phyloP scores from a whole-genome alignment of 2,797 vertebrate species.

The Bradypodion pumilum region DNA sequence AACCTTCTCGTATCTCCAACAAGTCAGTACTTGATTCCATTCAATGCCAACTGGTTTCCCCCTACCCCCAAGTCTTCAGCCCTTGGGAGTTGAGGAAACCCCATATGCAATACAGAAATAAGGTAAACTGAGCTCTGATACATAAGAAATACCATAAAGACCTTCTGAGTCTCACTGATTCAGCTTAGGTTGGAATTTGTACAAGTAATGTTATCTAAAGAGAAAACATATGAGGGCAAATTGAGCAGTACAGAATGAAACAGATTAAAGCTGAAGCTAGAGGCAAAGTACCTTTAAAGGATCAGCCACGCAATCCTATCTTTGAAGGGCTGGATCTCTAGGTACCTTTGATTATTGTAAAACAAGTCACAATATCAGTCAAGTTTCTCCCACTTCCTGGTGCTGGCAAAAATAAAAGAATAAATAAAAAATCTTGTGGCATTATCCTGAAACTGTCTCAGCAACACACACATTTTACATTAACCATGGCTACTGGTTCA shows the following conservation, averaged over 20 bases:
- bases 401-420: too few relatives aligned
- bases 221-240: constrained; percentile 71
- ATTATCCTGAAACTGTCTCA: constrained; percentile 4
- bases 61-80: not conserved
- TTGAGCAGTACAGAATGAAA: constrained; percentile 62
- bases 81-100: not conserved
- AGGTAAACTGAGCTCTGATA: constrained; percentile 38
- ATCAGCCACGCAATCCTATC: constrained; percentile 31
- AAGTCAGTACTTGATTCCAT: not conserved
- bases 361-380: constrained; percentile 1
- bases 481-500: constrained; percentile 31
- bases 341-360: constrained; percentile 28
- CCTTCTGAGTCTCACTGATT: constrained; percentile 41
- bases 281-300: constrained; percentile 47
- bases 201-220: constrained; percentile 72
- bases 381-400: not conserved
- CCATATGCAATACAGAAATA: constrained; percentile 23
- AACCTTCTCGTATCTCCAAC: not conserved
- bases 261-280: constrained; percentile 56
- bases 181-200: constrained; percentile 68
- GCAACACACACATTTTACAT: constrained; percentile 29
- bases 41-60: not conserved
- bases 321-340: constrained; percentile 23
- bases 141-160: constrained; percentile 64
- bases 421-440: not conserved